Percentiles rank a stretch among this genome's conserved stretches.
Conservation (phyloP, 2,113 vertebrate species). For the Rynchops niger region DNA sequence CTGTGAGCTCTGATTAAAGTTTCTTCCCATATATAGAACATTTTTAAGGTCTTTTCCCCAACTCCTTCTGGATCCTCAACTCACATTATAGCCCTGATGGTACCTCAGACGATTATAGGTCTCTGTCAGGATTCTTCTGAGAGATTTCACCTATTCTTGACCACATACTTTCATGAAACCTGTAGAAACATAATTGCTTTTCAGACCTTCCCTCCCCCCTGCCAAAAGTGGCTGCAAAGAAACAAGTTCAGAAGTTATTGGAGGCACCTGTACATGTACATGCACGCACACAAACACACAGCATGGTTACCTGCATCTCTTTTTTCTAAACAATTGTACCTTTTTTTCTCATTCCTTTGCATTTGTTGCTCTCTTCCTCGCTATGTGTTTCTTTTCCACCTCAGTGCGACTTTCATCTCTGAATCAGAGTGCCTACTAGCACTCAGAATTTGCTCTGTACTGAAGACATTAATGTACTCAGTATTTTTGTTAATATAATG, state of each 20-base stretch:
- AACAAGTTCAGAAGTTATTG: not conserved
- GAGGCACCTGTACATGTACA: not conserved
- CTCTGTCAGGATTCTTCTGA: not conserved
- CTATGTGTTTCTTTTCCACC: not conserved
- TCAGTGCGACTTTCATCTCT: not conserved
- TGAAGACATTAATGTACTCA: not conserved
- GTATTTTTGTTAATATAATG: not conserved
- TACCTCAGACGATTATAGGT: not conserved
- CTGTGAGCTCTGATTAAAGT: slow-evolving; percentile 61
- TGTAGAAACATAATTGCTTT: slow-evolving; percentile 5
- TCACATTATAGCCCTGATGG: not conserved
- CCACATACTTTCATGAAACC: not conserved
- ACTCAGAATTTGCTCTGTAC: not conserved
- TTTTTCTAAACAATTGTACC: not conserved
- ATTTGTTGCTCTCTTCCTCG: not conserved
- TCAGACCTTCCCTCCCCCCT: not conserved
- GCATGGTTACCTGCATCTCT: not conserved
- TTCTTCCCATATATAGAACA: not conserved
- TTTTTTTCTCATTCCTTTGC: not conserved
- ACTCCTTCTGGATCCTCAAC: not conserved
- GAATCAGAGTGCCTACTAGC: not conserved
- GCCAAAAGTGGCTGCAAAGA: not conserved
- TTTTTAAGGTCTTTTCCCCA: slow-evolving; percentile 12
- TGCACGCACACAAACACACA: not conserved
- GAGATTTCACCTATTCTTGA: not conserved